Conservation (phyloP, 2,797 vertebrate species). For the Todus mexicanus region DNA sequence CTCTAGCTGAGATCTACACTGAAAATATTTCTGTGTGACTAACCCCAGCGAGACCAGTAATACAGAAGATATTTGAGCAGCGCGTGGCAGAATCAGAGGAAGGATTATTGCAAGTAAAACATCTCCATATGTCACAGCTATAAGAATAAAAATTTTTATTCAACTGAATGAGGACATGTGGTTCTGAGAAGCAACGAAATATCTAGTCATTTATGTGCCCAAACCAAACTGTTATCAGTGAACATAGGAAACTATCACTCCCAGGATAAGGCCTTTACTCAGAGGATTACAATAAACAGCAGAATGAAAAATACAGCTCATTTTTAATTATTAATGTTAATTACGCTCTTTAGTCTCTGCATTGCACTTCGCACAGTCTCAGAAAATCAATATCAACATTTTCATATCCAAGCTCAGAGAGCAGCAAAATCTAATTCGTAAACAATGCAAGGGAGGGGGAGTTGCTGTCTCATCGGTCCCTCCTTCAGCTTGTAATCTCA, state of each 20-base stretch:
- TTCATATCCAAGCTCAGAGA: neutral
- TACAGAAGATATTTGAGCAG: neutral
- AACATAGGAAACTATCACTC: no score
- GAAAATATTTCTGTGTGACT: neutral
- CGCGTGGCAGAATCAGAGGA: neutral
- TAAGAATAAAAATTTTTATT: neutral
- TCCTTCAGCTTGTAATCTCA: neutral
- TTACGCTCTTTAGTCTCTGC: neutral
- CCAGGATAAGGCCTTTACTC: neutral
- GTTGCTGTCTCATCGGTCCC: accelerated
- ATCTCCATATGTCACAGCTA: no score
- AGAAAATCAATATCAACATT: neutral
- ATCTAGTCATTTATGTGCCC: neutral
- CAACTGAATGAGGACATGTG: no score
- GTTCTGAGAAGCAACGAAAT: neutral
- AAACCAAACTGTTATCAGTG: accelerated
- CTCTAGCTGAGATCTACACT: neutral
- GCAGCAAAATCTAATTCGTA: neutral
- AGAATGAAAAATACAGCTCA: neutral
- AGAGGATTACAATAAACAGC: neutral
- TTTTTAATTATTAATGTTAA: conserved; percentile 25
- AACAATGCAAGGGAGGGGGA: neutral
- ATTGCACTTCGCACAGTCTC: accelerated
- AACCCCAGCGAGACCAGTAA: neutral
- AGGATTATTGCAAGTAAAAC: neutral